Conservation (phyloP, 2,888 invertebrate species). For the Lysandra coridon region DNA sequence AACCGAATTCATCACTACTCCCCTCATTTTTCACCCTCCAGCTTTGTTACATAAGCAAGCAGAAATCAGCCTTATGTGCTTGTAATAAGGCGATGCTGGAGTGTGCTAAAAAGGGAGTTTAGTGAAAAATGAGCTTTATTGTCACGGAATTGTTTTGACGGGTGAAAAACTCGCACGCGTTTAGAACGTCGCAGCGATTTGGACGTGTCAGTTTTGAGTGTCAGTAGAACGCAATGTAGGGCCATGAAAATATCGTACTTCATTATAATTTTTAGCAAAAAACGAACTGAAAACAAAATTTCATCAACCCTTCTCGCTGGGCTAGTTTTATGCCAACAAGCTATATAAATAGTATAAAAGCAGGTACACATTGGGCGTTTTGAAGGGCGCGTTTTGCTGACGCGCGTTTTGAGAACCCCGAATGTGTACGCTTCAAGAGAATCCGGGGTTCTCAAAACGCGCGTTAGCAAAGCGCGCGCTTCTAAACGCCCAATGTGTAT, state of each 20-base stretch:
- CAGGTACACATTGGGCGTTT: too few species aligned
- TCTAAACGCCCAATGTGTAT: too few species aligned
- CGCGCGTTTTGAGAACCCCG: too few species aligned
- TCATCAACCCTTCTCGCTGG: too few species aligned
- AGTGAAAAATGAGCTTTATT: slow-evolving; percentile 39
- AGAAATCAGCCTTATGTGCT: slow-evolving; percentile 45
- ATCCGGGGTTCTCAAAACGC: too few species aligned
- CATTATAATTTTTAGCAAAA: too few species aligned
- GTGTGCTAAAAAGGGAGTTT: slow-evolving; percentile 34
- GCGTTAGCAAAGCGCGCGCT: too few species aligned
- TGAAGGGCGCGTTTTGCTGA: too few species aligned
- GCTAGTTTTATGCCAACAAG: too few species aligned
- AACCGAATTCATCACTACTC: slow-evolving; percentile 63
- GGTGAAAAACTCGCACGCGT: slow-evolving; percentile 51
- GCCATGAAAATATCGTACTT: slow-evolving; percentile 45
- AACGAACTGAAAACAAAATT: too few species aligned
- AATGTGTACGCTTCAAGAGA: too few species aligned
- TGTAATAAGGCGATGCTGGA: slow-evolving; percentile 39
- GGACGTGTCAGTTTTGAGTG: slow-evolving; percentile 70
- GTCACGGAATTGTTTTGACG: slow-evolving; percentile 36
- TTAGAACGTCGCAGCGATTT: slow-evolving; percentile 74
- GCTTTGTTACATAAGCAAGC: slow-evolving; percentile 33
- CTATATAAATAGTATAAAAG: too few species aligned
- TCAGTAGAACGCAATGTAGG: slow-evolving; percentile 58
- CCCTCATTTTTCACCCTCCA: slow-evolving; percentile 46